Evolutionary conservation across 2,888 invertebrate genomes (phyloP), one percentile per base, ranked within the genome.

Genomic region (Synanthedon tipuliformis): DNA sequence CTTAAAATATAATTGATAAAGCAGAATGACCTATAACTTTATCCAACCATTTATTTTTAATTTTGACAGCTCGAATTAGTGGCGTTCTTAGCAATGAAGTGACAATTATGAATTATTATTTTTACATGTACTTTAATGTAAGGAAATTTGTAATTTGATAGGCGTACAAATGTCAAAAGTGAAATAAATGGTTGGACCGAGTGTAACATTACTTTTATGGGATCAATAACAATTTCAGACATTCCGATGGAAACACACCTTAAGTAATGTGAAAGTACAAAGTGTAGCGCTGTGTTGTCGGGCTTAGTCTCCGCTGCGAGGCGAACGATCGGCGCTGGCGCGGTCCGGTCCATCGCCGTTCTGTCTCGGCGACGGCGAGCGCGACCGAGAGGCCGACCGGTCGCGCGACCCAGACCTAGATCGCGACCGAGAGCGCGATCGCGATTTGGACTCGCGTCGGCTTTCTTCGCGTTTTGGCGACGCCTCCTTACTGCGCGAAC

Each of bases 401-500:
- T 77, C 77, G 12, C 77, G 76, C 40, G 72, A 73, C 13, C 77
- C 75, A 3, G 78, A 73, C 3, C 60, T 64, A 8, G 71, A 78
- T 2, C 71, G 70, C 0, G 78, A 76, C 0, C 73, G 73, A 1
- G 61, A 62, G 4, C 75, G 70, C 1, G 85, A 83, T 0, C 75
- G 75, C 1, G 86, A 85, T 68, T 85, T 85, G 72, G 64, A 78
- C 27, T 66, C 72, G 54, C 78, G 81, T 50, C 81, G 79, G 54
- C 76, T 78, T 55, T 81, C 85, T 4, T 81, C 84, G 48, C 79
- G 81, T 60, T 83, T 83, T 15, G 84, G 82, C 2, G 85, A 82
- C 15, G 68, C 75, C 56, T 89, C 91, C 75, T 93, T 93, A 74
- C 92, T 92, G 63, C 86, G 88, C 40, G 92, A 93, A 51, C 90